These are phyloP conservation scores for Pseudomyrmex flavicornis DNA, from an alignment of 1,140 invertebrate genomes.

Conservation along the genomic window DNA sequence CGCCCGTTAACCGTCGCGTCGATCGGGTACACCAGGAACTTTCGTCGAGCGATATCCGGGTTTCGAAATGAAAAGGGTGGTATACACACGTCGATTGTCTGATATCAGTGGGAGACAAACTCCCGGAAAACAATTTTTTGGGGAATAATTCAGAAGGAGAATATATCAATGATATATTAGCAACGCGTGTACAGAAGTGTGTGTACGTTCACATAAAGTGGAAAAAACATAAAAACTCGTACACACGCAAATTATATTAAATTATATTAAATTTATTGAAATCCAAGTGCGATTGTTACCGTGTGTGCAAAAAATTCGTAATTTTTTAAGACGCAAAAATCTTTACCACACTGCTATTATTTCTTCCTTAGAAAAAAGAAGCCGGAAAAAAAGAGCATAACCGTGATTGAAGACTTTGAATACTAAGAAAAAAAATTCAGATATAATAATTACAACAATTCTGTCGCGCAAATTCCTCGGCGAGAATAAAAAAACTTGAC, in stretches of 20 bases:
- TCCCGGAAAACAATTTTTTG: slow-evolving; percentile 10
- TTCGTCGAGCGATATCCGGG: slow-evolving; percentile 61
- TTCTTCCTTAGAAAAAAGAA: no score
- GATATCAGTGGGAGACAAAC: slow-evolving; percentile 6
- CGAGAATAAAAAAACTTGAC: slow-evolving; percentile 1
- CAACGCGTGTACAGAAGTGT: neutral
- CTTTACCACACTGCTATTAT: no score
- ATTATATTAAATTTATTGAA: no score
- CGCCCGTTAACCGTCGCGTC: slow-evolving; percentile 43
- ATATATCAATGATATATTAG: neutral
- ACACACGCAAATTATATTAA: no score
- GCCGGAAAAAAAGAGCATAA: no score
- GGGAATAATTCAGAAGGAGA: neutral
- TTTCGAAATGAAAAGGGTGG: slow-evolving; percentile 17
- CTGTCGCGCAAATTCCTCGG: neutral
- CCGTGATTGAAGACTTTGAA: no score
- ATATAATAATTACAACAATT: no score
- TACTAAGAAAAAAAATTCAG: no score
- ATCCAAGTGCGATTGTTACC: no score
- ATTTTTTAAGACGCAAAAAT: no score
- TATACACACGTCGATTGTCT: slow-evolving; percentile 14
- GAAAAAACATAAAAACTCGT: no score
- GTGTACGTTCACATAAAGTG: neutral
- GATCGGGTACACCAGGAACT: slow-evolving; percentile 57
- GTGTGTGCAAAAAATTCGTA: no score